Base-by-base conservation (phyloP, 2,888 invertebrate species). In the Ceratothoa steindachneri region DNA sequence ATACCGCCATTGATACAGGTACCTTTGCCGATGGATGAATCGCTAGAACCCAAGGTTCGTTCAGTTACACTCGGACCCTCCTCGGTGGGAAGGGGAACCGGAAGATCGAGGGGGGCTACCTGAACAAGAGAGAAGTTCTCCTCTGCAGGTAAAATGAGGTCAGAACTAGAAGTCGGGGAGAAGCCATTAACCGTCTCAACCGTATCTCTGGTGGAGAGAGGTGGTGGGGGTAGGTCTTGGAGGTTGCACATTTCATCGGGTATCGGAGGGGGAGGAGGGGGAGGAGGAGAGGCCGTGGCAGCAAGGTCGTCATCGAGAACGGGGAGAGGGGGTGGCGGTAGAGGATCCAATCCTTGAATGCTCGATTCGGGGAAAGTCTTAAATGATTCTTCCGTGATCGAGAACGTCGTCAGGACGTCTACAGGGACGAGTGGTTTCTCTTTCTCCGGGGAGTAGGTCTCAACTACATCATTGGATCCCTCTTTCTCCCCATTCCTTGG, bases 1-100 rank as follows among this genome's bases (percentile, higher is more conserved):
- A 79, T 72, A 27, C 72, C 74, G 1, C 73, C 72, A 15, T 60
- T 60, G 2, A 60, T 12, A 15, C 41, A 41, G 15, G 7, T 15
- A 15, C 41, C 5, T 41, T 41, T 41, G 7, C 7, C 5, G 5
- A 15, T 9, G 15, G 15, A 5, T 9, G 5, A 5, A 5, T 5
- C 41, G 41, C 15, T 15, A 5, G 5, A 5, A 41, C 41, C 41
- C 19, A 12, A n/a, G 24, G n/a, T 24, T 24, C 24, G n/a, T 24
- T n/a, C 19, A 22, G 12, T 24, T 12, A 22, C 22, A 22, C 24
- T 60, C 19, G 12, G 22, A 24, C 24, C 60, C 27, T n/a, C 22
- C 12, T 22, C 19, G 27, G 60, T 12, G 2, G 60, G 27, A 22
- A 60, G 27, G 1, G 60, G 60, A 41, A 15, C 7, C 12, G 60